Evolutionary conservation across 2,113 vertebrate species (phyloP), one percentile per base, ranked within the genome.

Genomic region (Numida meleagris): DNA sequence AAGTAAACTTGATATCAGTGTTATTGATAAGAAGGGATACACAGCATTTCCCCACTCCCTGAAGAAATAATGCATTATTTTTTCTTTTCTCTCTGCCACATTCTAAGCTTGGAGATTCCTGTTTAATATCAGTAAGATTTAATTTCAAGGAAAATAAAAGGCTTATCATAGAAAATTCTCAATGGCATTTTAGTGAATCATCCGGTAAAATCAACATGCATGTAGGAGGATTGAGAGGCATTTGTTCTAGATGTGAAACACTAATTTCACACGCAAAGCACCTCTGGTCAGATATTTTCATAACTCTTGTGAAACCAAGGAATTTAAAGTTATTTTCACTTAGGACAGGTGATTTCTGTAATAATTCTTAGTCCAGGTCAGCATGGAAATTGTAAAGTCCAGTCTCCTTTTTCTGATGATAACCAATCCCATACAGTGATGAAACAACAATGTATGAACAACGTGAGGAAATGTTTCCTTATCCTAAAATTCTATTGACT

Each of bases 371-470:
- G 19, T 43, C 46, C 40, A 86, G 13, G 4, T 2, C 34, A 65
- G 43, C 16, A 46, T 2, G 12, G 36, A 46, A 90, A 76, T 1
- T n/a, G 40, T 33, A 4, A 1, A 61, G 17, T 40, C 2, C 36
- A 80, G 15, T 1, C 29, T 50, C 5, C 3, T 46, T 9, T 61
- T 77, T 42, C 23, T 62, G 31, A 43, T 20, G 62, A 40, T 29
- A 82, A 42, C 6, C 4, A 33, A 43, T 29, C 58, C 12, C 9
- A 11, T 5, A 9, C 7, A 48, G 2, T 2, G 27, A 33, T 77
- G 15, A 43, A 80, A 19, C 0, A 48, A 29, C 7, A 70, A 70
- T 4, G 2, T 74, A 9, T 0, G 1, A 12, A n/a, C 27, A 71
- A n/a, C n/a, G 4, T 12, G 12, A 66, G 51, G 36, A 88, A 90